Base-by-base conservation (phyloP, 2,888 invertebrate genomes). In the Ferdinandea cuprea region DNA sequence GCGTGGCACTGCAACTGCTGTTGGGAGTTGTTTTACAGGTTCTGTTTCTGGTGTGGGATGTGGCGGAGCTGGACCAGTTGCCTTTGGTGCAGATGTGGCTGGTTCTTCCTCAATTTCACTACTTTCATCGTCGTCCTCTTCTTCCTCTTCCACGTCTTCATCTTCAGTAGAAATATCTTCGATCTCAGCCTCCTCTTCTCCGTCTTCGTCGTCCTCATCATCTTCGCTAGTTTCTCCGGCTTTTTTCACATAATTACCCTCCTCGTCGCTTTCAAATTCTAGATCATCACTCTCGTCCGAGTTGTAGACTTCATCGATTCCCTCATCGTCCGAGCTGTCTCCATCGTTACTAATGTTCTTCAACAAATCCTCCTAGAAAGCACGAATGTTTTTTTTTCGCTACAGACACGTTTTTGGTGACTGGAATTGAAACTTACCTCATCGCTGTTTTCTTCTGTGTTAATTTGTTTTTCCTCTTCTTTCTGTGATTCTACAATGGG, bases 241-340 rank as follows among this genome's bases (percentile, higher is more conserved):
- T 87, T 65, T 89, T 90, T 89, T 59, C 88, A 91, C 74, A 90
- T 90, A 85, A 89, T 92, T 87, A 88, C 93, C 93, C n/a, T 92
- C 93, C 86, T 92, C 92, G 58, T 93, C 93, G 50, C 92, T 92
- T 58, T 92, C 91, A 89, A 93, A 94, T 84, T 90, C 89, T 0
- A 91, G 77, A n/a, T 88, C 88, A 17, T 89, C 89, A 46, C 89
- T 90, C 35, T 88, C 88, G 68, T 90, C 91, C 0, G 89, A 88
- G n/a, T 87, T 86, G 66, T 87, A 89, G 11, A 86, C 86, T 77
- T 89, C 88, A 37, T 88, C 88, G 50, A 89, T 89, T 8, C 88
- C 89, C 76, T 91, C 90, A 71, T 90, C 89, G 63, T 91, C 91
- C 1, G 92, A 92, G 79, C 92, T 92, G 65, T 92, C 93, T 32